A percentile compares a stretch with the other conserved stretches of the same genome.
Evolutionary conservation across 2,797 vertebrate genomes (phyloP).

Genomic region (Setipinna tenuifilis): DNA sequence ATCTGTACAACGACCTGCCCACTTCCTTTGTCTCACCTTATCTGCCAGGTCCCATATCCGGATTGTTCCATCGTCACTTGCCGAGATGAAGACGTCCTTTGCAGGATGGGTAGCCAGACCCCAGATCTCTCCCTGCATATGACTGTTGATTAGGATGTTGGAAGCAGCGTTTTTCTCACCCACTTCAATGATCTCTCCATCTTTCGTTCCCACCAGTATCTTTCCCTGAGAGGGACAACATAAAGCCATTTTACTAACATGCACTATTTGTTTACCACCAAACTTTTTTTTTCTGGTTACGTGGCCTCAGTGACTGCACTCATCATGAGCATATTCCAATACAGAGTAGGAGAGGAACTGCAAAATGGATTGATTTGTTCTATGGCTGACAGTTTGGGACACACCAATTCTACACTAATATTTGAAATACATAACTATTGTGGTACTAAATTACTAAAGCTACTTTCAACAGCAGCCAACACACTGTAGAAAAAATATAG

Average conservation of each 20-base stretch:
- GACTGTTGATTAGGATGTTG: constrained; percentile 92
- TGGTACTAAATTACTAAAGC: not conserved
- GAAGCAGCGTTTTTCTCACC: constrained; percentile 97
- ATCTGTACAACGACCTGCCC: not conserved
- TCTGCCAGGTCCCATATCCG: constrained; percentile 95
- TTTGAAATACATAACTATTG: not conserved
- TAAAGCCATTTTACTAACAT: not conserved
- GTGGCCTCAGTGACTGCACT: too few relatives aligned
- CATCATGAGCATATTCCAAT: too few relatives aligned
- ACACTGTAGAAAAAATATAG: not conserved
- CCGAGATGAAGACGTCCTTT: constrained; percentile 92
- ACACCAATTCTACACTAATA: not conserved
- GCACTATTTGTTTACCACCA: not conserved
- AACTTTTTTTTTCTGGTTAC: not conserved
- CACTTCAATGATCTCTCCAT: constrained; percentile 96
- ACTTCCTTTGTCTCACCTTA: constrained; percentile 75
- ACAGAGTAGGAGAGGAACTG: not conserved
- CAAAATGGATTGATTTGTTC: not conserved
- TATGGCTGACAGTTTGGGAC: not conserved
- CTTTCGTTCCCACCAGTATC: constrained; percentile 95
- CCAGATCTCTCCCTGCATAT: constrained; percentile 95
- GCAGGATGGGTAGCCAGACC: constrained; percentile 90
- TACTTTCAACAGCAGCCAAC: not conserved
- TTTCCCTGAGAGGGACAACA: constrained; percentile 79
- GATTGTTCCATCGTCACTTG: constrained; percentile 91